Evolutionary conservation across 2,797 vertebrate genomes (phyloP), one percentile per base, ranked within the genome.

Genomic region (Urocyon cinereoargenteus): DNA sequence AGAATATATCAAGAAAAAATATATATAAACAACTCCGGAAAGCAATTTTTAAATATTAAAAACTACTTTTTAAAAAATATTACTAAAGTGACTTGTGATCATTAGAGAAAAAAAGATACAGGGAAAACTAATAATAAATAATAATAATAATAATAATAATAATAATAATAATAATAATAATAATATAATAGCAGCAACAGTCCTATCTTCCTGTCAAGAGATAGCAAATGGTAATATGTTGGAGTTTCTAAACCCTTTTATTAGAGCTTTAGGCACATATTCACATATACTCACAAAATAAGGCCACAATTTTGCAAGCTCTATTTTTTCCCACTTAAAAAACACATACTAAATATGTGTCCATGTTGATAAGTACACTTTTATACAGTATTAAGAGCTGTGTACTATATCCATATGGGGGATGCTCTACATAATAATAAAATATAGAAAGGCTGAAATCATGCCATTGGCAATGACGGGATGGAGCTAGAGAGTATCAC

Each of bases 11-110:
- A 55, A 59, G 22, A 40, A 83, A 77, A 73, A 55, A 55, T n/a
- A 55, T 36, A 45, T 34, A 72, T 45, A 8, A 81, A 51, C 2
- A 31, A 70, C 31, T 49, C 36, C 91, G 22, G 22, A 26, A 4
- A 97, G 10, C 7, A 89, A 72, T 36, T 40, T 92, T 68, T 12
- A 89, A 88, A 89, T 86, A 24, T 45, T 36, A 92, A 72, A 85
- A 77, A 68, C 36, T 66, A 6, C 5, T 34, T 91, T 81, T 68
- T 72, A 6, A 79, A 51, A 34, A 79, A 78, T 84, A 78, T 84
- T 93, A 34, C 18, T 57, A 66, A 86, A 86, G 5, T 1, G 61
- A 82, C 77, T 93, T 24, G 24, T 59, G 24, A 59, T 81, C 2
- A 59, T n/a, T 49, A 83, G 21, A 59, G 15, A 83, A 64, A 73